Conservation (phyloP, 2,113 vertebrate species). For the Cyprinodon tularosa region DNA sequence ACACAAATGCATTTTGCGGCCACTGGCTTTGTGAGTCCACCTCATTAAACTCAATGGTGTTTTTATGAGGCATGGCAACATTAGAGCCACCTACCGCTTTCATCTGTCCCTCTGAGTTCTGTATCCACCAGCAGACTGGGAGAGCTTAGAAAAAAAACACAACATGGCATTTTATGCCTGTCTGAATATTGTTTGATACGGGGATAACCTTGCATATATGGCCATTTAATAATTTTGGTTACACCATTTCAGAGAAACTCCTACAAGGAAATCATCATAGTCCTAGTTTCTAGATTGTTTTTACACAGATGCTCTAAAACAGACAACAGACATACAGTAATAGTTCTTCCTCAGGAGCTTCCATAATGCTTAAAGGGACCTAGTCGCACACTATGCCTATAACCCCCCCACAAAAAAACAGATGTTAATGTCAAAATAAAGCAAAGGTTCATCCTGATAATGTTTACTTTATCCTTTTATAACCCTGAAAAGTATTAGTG, state of each 20-base stretch:
- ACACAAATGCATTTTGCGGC: slow-evolving; percentile 23
- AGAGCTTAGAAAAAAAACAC: slow-evolving; percentile 25
- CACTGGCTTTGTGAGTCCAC: slow-evolving; percentile 67
- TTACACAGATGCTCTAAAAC: slow-evolving; percentile 7
- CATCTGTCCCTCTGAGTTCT: slow-evolving; percentile 52
- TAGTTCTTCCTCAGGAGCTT: background rate
- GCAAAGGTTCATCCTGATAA: too few relatives aligned
- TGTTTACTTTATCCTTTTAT: too few relatives aligned
- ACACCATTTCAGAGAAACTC: background rate
- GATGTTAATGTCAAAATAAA: too few relatives aligned
- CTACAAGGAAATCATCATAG: slow-evolving; percentile 6
- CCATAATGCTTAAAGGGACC: background rate
- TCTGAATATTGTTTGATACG: slow-evolving; percentile 19
- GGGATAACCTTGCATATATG: background rate
- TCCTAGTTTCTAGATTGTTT: background rate
- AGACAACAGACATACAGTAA: slow-evolving; percentile 5
- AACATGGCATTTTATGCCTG: slow-evolving; percentile 16
- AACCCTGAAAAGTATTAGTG: too few relatives aligned
- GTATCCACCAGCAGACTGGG: slow-evolving; percentile 46
- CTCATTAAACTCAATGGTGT: slow-evolving; percentile 70
- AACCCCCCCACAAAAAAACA: too few relatives aligned
- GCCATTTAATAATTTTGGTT: slow-evolving; percentile 13
- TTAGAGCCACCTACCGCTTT: slow-evolving; percentile 59
- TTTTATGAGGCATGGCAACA: slow-evolving; percentile 72
- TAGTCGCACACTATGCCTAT: too few relatives aligned